Base-by-base conservation (phyloP, 64 coral and sea anemone species). In the Porites australiensis region DNA sequence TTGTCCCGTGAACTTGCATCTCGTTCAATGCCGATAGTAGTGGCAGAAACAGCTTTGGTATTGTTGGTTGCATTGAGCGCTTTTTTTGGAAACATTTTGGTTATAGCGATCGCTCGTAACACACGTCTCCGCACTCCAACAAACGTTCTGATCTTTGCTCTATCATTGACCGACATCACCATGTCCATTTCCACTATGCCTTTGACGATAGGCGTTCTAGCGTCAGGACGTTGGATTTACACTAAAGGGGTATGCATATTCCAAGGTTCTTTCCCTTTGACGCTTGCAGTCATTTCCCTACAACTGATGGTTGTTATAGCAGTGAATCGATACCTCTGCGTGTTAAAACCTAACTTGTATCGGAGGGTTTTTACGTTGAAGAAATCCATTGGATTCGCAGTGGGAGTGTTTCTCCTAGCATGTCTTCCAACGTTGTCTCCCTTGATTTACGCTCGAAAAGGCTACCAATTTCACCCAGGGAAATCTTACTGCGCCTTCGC, bases 311-410 rank as follows among this genome's bases (percentile, higher is more conserved):
- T 47, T 20, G 21, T 60, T 4, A 82, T 65, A 44, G 50, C 79
- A 2, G 23, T 82, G 21, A 82, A 82, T 43, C 46, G 79, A 82
- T 82, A 82, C 79, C 61, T 82, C 8, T 22, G 79, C 47, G 79
- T 82, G 1, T 8, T 60, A 13, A 82, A 65, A 43, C 79, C 79
- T 22, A 65, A 22, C 23, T 12, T 82, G 18, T 82, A 62, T 61
- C 79, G 79, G 14, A 19, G 54, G 21, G 55, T 82, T 11, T 82
- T 82, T 14, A 82, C 79, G 53, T 7, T 43, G 73, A 82, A 47
- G 54, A 82, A 82, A 18, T 82, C 79, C 16, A 60, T 65, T 27
- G 55, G 54, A 47, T 82, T 82, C 14, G 53, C 79, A 27, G 19
- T 82, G 19, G 10, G 55, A 3, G 54, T 82, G n/a, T 5, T 82